A percentile compares a stretch with the other conserved stretches of the same genome.
Conservation (phyloP, 2,113 vertebrate species). For the Burhinus oedicnemus region DNA sequence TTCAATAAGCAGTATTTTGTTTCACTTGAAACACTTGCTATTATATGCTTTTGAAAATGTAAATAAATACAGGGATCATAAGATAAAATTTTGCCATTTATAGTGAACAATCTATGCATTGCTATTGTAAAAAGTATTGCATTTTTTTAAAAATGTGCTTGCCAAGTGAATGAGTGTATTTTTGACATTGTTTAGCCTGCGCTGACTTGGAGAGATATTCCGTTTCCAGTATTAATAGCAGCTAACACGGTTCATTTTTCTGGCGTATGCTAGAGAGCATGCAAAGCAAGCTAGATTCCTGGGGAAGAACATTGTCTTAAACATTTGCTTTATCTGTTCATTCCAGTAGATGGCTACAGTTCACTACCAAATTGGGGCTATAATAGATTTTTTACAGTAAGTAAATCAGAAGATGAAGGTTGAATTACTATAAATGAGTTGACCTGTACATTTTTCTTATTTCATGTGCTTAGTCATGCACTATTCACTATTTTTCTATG, state of each 20-base stretch:
- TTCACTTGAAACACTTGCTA: neutral
- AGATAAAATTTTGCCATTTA: neutral
- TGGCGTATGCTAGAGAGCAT: slow-evolving; percentile 21
- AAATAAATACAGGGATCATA: neutral
- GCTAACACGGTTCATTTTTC: slow-evolving; percentile 56
- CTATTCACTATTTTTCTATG: slow-evolving; percentile 60
- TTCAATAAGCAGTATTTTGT: neutral
- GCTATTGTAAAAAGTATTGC: neutral
- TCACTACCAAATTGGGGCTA: slow-evolving; percentile 78
- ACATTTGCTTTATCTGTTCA: slow-evolving; percentile 77
- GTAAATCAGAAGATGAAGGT: slow-evolving; percentile 81
- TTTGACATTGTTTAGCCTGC: slow-evolving; percentile 38
- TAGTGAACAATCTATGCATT: neutral
- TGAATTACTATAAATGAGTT: slow-evolving; percentile 82
- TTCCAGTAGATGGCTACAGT: slow-evolving; percentile 88
- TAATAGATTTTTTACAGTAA: slow-evolving; percentile 79
- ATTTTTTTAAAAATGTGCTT: neutral
- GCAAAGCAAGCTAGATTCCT: slow-evolving; percentile 61
- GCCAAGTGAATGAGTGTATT: neutral
- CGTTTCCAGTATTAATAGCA: slow-evolving; percentile 49
- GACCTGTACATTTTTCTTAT: slow-evolving; percentile 80
- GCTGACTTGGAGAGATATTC: neutral
- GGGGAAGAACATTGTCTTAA: slow-evolving; percentile 58
- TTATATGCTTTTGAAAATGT: neutral
- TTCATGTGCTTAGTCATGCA: slow-evolving; percentile 77